Base-by-base conservation (phyloP, 1,140 invertebrate genomes). In the Listronotus bonariensis region DNA sequence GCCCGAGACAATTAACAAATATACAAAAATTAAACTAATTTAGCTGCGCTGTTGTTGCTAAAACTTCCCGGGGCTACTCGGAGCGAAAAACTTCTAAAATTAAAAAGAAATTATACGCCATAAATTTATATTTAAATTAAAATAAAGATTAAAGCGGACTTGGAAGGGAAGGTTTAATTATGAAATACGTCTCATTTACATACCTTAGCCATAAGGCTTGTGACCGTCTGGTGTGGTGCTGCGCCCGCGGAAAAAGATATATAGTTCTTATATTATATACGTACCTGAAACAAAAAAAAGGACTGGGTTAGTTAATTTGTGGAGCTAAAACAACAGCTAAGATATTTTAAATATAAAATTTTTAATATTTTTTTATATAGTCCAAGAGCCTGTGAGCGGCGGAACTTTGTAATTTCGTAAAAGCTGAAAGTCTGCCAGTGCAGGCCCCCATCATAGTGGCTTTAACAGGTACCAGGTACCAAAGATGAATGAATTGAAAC, bases 81-180 rank as follows among this genome's bases (percentile, higher is more conserved):
- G n/a, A 14, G 49, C 49, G 49, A 17, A 14, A 20, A 52, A 20
- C 26, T 26, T 52, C 49, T 14, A 31, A 52, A 52, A 52, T 52
- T 36, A 26, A 36, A 52, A 52, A 52, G 49, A 52, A 52, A 52
- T 52, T 52, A 52, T 32, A 31, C 49, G 12, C 49, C 49, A 31
- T 52, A 52, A 52, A 52, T 52, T 52, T 52, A 52, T 52, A 52
- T 52, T 52, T 52, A 52, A 52, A 52, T 52, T 52, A 52, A 52
- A 52, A 52, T 52, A 20, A 52, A 52, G 49, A 52, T 52, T 18
- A 52, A 52, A 14, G 14, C 49, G 15, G 17, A 14, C 7, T 45
- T 8, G 42, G n/a, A 18, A 45, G n/a, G 14, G 14, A 18, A 17
- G 7, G 6, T 45, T 45, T 45, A 45, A 45, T 45, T 45, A 45